A percentile compares a stretch with the other conserved stretches of the same genome.
Conservation (phyloP, 2,888 invertebrate genomes). For the Autographa pulchrina region DNA sequence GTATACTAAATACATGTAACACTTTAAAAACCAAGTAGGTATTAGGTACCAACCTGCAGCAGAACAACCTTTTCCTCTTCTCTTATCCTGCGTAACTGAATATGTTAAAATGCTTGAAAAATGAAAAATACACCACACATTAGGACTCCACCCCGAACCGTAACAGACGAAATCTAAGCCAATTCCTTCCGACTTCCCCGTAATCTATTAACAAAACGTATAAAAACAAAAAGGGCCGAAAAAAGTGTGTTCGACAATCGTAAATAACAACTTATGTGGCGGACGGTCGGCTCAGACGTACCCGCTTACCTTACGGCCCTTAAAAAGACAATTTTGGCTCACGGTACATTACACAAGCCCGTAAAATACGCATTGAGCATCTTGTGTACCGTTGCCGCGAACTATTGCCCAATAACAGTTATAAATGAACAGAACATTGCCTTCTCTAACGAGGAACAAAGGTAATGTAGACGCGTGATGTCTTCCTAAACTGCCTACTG, state of each 20-base stretch:
- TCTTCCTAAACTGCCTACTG: slow-evolving; percentile 7
- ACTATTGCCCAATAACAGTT: slow-evolving; percentile 46
- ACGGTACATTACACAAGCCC: slow-evolving; percentile 68
- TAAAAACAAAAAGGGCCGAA: slow-evolving; percentile 35
- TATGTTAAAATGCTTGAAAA: not conserved
- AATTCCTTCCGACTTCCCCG: slow-evolving; percentile 39
- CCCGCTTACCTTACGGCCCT: slow-evolving; percentile 64
- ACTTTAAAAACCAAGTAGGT: too few species aligned
- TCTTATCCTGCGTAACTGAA: too few species aligned
- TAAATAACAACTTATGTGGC: slow-evolving; percentile 70
- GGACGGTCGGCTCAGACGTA: slow-evolving; percentile 54
- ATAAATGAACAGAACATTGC: slow-evolving; percentile 44
- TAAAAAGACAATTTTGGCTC: slow-evolving; percentile 70
- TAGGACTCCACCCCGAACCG: not conserved
- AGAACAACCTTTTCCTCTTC: too few species aligned
- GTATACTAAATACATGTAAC: too few species aligned
- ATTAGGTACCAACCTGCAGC: too few species aligned
- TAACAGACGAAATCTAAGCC: slow-evolving; percentile 46
- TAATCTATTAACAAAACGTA: slow-evolving; percentile 46
- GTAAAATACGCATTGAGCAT: slow-evolving; percentile 54
- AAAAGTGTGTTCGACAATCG: slow-evolving; percentile 57
- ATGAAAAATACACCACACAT: not conserved
- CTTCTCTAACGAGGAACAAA: slow-evolving; percentile 23
- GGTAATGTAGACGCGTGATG: slow-evolving; percentile 15
- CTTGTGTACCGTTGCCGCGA: slow-evolving; percentile 39